These are phyloP conservation scores for Myopa testacea DNA, from an alignment of 2,888 invertebrate genomes.

Conservation along the genomic window DNA sequence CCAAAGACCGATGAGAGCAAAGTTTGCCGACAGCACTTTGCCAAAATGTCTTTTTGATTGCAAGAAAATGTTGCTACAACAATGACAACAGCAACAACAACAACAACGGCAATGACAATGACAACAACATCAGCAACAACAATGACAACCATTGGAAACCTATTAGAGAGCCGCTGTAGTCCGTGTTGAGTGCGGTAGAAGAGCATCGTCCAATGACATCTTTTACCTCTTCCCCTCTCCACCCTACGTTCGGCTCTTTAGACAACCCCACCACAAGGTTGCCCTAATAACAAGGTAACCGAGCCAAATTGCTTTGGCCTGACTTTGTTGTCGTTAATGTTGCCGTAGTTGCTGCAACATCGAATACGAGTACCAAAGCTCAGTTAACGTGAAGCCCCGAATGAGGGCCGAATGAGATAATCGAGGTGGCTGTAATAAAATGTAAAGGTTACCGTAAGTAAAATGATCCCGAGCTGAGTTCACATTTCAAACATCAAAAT, in stretches of 20 bases:
- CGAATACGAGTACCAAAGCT: too few species aligned
- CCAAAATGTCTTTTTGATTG: slow-evolving; percentile 38
- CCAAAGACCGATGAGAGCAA: neutral
- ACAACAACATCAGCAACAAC: neutral
- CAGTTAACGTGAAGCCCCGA: too few species aligned
- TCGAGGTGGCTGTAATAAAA: too few species aligned
- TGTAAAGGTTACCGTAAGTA: too few species aligned
- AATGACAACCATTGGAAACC: slow-evolving; percentile 35
- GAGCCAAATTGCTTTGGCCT: slow-evolving; percentile 17
- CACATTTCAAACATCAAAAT: too few species aligned
- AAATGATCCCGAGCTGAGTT: too few species aligned
- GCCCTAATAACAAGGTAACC: slow-evolving; percentile 16
- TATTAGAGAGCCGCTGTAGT: slow-evolving; percentile 27
- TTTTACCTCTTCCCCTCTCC: neutral
- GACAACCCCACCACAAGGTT: neutral
- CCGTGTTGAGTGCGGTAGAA: neutral
- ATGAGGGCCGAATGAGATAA: too few species aligned
- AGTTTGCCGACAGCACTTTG: slow-evolving; percentile 29
- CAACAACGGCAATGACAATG: slow-evolving; percentile 15
- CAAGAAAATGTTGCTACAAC: neutral
- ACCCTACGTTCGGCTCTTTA: neutral
- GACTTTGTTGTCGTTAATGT: slow-evolving; percentile 4
- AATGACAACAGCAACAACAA: neutral
- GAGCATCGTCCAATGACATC: neutral
- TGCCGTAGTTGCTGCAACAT: neutral